Evolutionary conservation across 2,113 vertebrate genomes (phyloP), one percentile per base, ranked within the genome.

Genomic region (Eptatretus burgeri): DNA sequence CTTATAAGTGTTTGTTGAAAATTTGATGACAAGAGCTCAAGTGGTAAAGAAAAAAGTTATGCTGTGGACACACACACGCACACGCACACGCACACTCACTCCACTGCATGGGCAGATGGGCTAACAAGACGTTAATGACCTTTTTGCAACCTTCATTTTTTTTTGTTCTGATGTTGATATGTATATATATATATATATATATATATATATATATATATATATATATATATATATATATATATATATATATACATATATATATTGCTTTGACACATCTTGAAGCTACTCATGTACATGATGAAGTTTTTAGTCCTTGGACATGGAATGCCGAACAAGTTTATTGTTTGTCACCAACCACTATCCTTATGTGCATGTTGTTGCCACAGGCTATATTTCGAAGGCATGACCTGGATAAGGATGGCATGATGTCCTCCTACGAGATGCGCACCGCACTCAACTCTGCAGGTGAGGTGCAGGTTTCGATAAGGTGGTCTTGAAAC

Each of bases 361-460:
- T 13, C 11, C 2, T n/a, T 12, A 2, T 60, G n/a, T 60, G n/a
- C 52, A 14, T 60, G 11, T 13, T n/a, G n/a, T 60, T 60, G n/a
- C 20, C 56, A 17, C 56, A 60, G 56, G 56, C 56, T 20, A 60
- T 60, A n/a, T 60, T 60, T 20, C n/a, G 56, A 60, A 60, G 20
- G 20, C 56, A 60, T 60, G 56, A 60, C 12, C n/a, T 17, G 20
- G 56, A 60, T 20, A n/a, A 17, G 56, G n/a, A n/a, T n/a, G 56
- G 56, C n/a, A 60, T 20, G 56, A 60, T 60, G 56, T 60, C 56
- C 20, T 60, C 56, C 56, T 60, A 60, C 3, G 56, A 60, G 56
- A 60, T 60, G 56, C n/a, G 20, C 10, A 60, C n/a, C 11, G 56
- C 56, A n/a, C 56, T 60, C 56, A 60, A 60, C 12, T 11, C 56